Evolutionary conservation across 1,140 invertebrate species (phyloP).

Genomic region (Hyposmocoma kahamanoa): DNA sequence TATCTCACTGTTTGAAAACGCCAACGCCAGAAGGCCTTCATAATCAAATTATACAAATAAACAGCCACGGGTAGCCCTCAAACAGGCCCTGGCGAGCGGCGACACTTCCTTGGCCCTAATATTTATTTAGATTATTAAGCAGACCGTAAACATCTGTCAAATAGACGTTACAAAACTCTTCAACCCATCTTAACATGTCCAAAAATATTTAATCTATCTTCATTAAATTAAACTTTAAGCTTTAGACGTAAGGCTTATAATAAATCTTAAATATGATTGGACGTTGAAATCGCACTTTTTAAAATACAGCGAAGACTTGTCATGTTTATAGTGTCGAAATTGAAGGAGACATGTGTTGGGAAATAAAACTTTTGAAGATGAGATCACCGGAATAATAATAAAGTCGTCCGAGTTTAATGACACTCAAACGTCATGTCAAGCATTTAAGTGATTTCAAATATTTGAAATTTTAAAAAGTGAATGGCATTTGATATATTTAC

Average conservation of each 20-base stretch:
- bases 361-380: neutral
- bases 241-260: too few relatives aligned
- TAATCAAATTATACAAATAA: constrained; percentile 27
- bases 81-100: constrained; percentile 12
- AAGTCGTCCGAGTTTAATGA: neutral
- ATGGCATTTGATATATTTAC: too few relatives aligned
- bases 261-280: too few relatives aligned
- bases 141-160: constrained; percentile 43
- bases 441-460: too few relatives aligned
- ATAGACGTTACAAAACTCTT: constrained; percentile 32
- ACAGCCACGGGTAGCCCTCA: constrained; percentile 2
- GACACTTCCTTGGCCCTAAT: constrained; percentile 25
- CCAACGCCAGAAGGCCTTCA: constrained; percentile 7
- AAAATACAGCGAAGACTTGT: neutral
- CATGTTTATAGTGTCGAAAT: neutral
- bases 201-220: neutral
- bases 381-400: neutral
- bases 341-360: neutral
- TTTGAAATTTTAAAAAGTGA: too few relatives aligned
- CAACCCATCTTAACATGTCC: constrained; percentile 9
- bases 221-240: neutral
- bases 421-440: neutral
- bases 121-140: constrained; percentile 44
- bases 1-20: too few relatives aligned
- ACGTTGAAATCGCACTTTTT: too few relatives aligned